Evolutionary conservation across 2,113 vertebrate genomes (phyloP).

Genomic region (Recurvirostra avosetta): DNA sequence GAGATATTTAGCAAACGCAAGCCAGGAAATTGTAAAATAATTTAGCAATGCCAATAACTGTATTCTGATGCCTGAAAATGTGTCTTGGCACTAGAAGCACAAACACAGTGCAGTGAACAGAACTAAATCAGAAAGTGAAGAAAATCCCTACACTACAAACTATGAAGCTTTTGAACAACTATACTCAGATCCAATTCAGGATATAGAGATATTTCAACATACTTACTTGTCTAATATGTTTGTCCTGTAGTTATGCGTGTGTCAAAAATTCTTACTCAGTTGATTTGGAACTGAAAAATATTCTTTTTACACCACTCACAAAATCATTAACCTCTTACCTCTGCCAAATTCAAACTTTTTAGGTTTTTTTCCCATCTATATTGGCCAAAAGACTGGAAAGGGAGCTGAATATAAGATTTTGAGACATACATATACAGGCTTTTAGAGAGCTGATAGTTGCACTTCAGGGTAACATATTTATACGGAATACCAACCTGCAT

Average conservation of each 20-base stretch:
- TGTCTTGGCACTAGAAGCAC: neutral
- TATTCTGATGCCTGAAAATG: neutral
- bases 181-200: neutral
- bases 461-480: neutral
- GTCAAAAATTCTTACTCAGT: neutral
- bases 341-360: neutral
- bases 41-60: neutral
- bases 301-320: neutral
- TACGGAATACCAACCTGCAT: neutral
- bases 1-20: neutral
- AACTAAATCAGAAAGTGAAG: neutral
- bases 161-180: neutral
- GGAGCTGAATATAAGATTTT: neutral
- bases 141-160: neutral
- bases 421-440: neutral
- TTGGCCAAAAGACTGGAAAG: neutral
- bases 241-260: neutral
- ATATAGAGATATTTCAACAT: neutral
- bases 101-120: neutral
- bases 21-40: neutral
- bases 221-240: neutral
- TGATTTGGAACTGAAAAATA: neutral
- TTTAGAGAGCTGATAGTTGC: neutral
- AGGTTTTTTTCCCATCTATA: neutral
- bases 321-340: neutral